A percentile compares a stretch with the other conserved stretches of the same genome.
Conservation (phyloP, 2,113 vertebrate genomes). For the Camelus bactrianus region DNA sequence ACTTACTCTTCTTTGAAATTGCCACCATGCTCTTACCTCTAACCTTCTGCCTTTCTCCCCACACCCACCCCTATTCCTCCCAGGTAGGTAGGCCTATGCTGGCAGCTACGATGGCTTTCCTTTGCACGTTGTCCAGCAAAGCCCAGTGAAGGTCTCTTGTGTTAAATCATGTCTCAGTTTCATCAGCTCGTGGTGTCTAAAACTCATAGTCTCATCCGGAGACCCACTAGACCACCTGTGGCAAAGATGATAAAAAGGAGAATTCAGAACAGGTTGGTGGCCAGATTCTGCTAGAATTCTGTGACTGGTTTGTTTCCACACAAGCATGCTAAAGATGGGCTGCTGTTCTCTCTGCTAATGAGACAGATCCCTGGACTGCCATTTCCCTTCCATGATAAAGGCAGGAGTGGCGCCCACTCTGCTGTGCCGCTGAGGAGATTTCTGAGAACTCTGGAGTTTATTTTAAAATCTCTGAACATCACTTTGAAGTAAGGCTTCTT, state of each 20-base stretch:
- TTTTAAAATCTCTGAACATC: slow-evolving; percentile 68
- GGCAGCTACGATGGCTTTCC: neutral
- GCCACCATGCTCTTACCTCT: neutral
- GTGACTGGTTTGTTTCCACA: neutral
- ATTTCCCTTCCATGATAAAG: neutral
- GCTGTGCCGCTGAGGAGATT: neutral
- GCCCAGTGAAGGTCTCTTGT: neutral
- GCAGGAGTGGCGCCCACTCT: neutral
- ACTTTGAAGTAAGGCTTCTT: slow-evolving; percentile 65
- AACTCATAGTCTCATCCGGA: neutral
- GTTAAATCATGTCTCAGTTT: neutral
- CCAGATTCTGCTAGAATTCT: neutral
- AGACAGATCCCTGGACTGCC: neutral
- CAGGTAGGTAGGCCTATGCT: neutral
- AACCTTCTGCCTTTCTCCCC: neutral
- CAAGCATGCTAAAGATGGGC: neutral
- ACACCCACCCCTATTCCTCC: accelerated
- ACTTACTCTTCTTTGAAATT: neutral
- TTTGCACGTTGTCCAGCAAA: neutral
- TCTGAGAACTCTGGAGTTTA: slow-evolving; percentile 62
- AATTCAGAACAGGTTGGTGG: neutral
- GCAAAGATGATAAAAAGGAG: neutral
- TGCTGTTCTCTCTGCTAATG: neutral
- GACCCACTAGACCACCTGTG: neutral
- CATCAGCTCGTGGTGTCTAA: neutral